Evolutionary conservation across 2,888 invertebrate genomes (phyloP).

Genomic region (Seira sanloemensis): DNA sequence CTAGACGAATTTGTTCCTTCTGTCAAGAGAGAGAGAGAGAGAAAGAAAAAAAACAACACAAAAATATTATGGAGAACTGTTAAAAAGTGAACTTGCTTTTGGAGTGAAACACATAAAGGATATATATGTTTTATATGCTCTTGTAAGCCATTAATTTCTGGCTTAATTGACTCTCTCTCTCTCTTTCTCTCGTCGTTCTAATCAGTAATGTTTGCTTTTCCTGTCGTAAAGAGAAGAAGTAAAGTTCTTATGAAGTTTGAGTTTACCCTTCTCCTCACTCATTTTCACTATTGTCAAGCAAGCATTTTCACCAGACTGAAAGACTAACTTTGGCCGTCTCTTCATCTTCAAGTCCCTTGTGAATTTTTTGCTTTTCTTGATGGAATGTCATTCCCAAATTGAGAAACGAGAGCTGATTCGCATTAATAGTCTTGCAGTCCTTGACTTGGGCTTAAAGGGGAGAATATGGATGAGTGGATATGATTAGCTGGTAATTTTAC

Average conservation of each 20-base stretch:
- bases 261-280: conserved; percentile 38
- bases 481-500: background rate
- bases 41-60: background rate
- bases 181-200: too few relatives aligned
- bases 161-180: conserved; percentile 71
- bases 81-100: background rate
- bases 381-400: background rate
- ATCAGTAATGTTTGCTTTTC: conserved; percentile 71
- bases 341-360: background rate
- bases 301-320: background rate
- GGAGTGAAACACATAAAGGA: conserved; percentile 7
- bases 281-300: conserved; percentile 35
- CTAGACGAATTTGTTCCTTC: background rate
- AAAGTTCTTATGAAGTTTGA: conserved; percentile 54
- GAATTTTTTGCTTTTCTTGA: background rate
- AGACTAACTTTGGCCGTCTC: background rate
- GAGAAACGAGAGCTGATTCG: background rate
- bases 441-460: too few relatives aligned
- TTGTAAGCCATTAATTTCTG: conserved; percentile 67
- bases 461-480: background rate
- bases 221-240: conserved; percentile 65
- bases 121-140: conserved; percentile 47
- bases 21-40: background rate
- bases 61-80: conserved; percentile 11
- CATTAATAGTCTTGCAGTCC: background rate